Evolutionary conservation across 2,888 invertebrate species (phyloP).

Genomic region (Busseola fusca): DNA sequence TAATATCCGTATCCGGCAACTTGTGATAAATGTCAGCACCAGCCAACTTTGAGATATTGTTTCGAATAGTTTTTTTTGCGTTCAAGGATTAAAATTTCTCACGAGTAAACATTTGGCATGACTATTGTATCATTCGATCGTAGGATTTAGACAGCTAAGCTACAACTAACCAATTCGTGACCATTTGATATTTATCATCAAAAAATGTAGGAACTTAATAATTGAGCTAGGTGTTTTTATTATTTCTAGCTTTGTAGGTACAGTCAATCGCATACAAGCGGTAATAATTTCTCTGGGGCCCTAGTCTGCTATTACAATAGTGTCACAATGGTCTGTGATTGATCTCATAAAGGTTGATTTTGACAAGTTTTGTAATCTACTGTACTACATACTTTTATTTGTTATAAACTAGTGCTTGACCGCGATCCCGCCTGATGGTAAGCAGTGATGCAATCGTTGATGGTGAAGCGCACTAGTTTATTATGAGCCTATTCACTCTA

Average conservation of each 20-base stretch:
- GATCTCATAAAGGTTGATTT: no score
- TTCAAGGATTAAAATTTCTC: conserved; percentile 52
- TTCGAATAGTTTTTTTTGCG: conserved; percentile 50
- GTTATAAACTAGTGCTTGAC: no score
- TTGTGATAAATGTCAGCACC: conserved; percentile 59
- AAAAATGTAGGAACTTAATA: background rate
- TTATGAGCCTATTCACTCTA: no score
- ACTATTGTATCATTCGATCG: conserved; percentile 31
- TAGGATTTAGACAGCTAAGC: conserved; percentile 31
- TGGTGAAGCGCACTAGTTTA: no score
- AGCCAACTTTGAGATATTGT: conserved; percentile 44
- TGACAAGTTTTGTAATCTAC: no score
- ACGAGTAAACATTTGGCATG: conserved; percentile 42
- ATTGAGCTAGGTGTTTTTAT: background rate
- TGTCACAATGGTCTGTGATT: no score
- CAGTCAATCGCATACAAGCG: background rate
- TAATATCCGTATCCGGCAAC: conserved; percentile 67
- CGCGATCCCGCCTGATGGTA: no score
- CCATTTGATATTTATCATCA: conserved; percentile 40
- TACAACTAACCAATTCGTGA: conserved; percentile 50
- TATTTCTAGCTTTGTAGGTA: background rate
- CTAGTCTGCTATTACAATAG: no score
- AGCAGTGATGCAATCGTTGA: no score
- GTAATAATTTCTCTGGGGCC: background rate
- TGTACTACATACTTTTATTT: no score